These are phyloP conservation scores for Pycnomerus fuliginosus DNA, from an alignment of 2,888 invertebrate genomes.

Conservation along the genomic window DNA sequence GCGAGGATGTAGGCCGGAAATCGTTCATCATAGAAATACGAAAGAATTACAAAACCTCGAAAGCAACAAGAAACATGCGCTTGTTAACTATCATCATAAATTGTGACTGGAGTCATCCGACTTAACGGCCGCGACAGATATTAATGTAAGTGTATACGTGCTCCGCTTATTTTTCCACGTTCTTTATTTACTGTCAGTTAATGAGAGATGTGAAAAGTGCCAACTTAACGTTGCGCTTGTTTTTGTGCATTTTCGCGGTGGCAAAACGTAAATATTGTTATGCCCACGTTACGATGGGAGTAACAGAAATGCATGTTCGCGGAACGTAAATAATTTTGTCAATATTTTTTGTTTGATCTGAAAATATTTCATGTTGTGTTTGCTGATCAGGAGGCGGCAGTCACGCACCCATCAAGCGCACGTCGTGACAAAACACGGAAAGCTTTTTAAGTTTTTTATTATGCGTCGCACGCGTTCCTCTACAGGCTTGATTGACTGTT, in stretches of 20 bases:
- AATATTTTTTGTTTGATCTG: conserved; percentile 39
- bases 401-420: conserved; percentile 41
- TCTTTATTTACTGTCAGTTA: conserved; percentile 19
- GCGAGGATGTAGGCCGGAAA: conserved; percentile 22
- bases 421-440: conserved; percentile 45
- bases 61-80: conserved; percentile 39
- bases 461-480: conserved; percentile 43
- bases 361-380: conserved; percentile 38
- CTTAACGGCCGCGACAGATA: conserved; percentile 39
- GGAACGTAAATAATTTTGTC: conserved; percentile 30
- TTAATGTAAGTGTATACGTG: conserved; percentile 35
- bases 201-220: no score
- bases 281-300: no score
- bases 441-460: conserved; percentile 47
- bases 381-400: conserved; percentile 31
- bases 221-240: no score
- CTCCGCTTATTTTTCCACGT: conserved; percentile 24
- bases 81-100: conserved; percentile 44
- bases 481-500: conserved; percentile 42
- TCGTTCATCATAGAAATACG: conserved; percentile 32
- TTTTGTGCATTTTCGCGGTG: no score
- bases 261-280: no score
- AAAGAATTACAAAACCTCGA: conserved; percentile 35
- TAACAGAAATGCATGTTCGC: not conserved
- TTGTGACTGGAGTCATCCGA: conserved; percentile 38